These are phyloP conservation scores for Perizoma flavofasciatum DNA, from an alignment of 2,888 invertebrate genomes.

Conservation along the genomic window DNA sequence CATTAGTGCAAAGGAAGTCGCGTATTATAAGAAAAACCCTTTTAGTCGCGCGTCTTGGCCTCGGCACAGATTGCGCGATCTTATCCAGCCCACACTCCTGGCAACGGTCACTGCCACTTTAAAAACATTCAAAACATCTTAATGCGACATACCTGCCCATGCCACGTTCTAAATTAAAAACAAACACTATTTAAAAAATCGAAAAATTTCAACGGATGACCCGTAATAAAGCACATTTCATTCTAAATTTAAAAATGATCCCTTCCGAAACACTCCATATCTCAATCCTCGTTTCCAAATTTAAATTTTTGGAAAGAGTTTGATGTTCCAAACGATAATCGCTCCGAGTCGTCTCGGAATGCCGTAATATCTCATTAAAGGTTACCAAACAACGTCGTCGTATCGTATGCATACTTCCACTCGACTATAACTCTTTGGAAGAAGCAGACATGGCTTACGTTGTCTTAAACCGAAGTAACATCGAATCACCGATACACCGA, in stretches of 20 bases:
- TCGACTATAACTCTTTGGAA: slow-evolving; percentile 55
- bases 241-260: slow-evolving; percentile 74
- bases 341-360: slow-evolving; percentile 67
- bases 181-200: slow-evolving; percentile 36
- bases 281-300: slow-evolving; percentile 75
- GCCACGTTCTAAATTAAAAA: slow-evolving; percentile 28
- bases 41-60: slow-evolving; percentile 48
- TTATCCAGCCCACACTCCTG: slow-evolving; percentile 69
- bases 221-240: slow-evolving; percentile 65
- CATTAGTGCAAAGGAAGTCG: slow-evolving; percentile 56
- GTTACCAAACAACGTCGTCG: slow-evolving; percentile 55
- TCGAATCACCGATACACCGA: slow-evolving; percentile 43
- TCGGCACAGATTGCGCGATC: slow-evolving; percentile 64
- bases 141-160: slow-evolving; percentile 46
- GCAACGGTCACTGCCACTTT: slow-evolving; percentile 55
- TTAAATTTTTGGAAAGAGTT: slow-evolving; percentile 80
- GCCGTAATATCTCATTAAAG: slow-evolving; percentile 77
- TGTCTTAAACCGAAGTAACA: slow-evolving; percentile 43
- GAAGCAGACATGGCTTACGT: slow-evolving; percentile 49
- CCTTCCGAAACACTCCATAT: slow-evolving; percentile 71
- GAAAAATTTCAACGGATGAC: slow-evolving; percentile 60
- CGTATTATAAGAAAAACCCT: slow-evolving; percentile 51
- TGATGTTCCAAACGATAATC: slow-evolving; percentile 76
- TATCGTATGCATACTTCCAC: slow-evolving; percentile 48
- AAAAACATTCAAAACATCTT: slow-evolving; percentile 61